Conservation (phyloP, 2,113 vertebrate genomes). For the Varanus salvator region DNA sequence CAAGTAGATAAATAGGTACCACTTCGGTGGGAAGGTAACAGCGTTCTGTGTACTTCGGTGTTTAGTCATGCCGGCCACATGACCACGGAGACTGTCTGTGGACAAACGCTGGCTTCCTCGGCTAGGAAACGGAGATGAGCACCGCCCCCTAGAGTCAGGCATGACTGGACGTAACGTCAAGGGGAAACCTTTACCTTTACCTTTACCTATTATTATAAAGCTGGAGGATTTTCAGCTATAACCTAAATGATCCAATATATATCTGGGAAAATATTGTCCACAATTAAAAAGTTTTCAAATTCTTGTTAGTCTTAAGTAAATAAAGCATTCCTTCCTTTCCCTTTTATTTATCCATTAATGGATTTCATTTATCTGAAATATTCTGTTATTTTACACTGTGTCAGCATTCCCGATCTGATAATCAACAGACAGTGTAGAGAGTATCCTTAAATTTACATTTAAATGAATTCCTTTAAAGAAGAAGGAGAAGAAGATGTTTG, state of each 20-base stretch:
- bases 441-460: slow-evolving; percentile 67
- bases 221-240: not conserved
- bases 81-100: no score
- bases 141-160: no score
- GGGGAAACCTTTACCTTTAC: no score
- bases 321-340: not conserved
- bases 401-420: slow-evolving; percentile 64
- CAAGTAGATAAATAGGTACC: no score
- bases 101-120: no score
- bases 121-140: no score
- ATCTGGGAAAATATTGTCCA: not conserved
- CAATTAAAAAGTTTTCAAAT: not conserved
- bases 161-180: no score
- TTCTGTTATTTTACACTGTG: slow-evolving; percentile 31
- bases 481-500: slow-evolving; percentile 34
- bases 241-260: not conserved
- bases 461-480: slow-evolving; percentile 52
- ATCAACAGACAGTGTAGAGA: slow-evolving; percentile 53
- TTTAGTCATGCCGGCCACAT: no score
- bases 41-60: no score
- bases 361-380: not conserved
- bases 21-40: no score
- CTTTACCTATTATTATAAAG: not conserved
- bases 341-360: slow-evolving; percentile 51
- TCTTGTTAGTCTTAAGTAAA: slow-evolving; percentile 16